phyloP scores from a whole-genome alignment of 2,888 invertebrate species.

The Polymixis flavicincta region DNA sequence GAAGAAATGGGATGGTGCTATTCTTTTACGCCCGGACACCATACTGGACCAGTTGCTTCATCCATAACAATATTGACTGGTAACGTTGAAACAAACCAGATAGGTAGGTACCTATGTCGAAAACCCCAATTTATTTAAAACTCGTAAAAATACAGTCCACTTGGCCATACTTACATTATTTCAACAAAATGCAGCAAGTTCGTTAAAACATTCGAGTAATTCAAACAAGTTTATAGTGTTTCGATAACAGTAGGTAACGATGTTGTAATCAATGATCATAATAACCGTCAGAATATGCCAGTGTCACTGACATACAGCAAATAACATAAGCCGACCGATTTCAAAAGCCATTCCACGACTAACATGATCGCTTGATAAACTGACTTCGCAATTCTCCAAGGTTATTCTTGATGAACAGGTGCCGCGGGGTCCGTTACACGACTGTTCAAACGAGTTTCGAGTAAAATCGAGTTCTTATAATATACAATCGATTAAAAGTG shows the following conservation, averaged over 20 bases:
- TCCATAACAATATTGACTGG: not conserved
- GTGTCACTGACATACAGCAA: conserved; percentile 70
- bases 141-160: conserved; percentile 35
- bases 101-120: too few species aligned
- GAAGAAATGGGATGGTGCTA: too few species aligned
- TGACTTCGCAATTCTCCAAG: conserved; percentile 58
- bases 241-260: conserved; percentile 61
- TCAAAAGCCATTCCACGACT: conserved; percentile 17
- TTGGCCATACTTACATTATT: conserved; percentile 14
- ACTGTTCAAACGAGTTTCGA: conserved; percentile 73
- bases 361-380: too few species aligned
- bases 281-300: conserved; percentile 55
- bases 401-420: conserved; percentile 75
- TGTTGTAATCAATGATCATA: conserved; percentile 70
- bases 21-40: too few species aligned
- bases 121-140: conserved; percentile 9
- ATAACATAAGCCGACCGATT: conserved; percentile 47
- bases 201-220: conserved; percentile 39
- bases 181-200: conserved; percentile 25
- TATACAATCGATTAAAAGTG: conserved; percentile 46
- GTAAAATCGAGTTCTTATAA: conserved; percentile 67
- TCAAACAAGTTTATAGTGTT: conserved; percentile 48
- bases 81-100: conserved; percentile 15
- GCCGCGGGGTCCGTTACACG: conserved; percentile 76
- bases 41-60: too few species aligned